phyloP scores from a whole-genome alignment of 1,140 invertebrate genomes.

The Drosophila virilis region DNA sequence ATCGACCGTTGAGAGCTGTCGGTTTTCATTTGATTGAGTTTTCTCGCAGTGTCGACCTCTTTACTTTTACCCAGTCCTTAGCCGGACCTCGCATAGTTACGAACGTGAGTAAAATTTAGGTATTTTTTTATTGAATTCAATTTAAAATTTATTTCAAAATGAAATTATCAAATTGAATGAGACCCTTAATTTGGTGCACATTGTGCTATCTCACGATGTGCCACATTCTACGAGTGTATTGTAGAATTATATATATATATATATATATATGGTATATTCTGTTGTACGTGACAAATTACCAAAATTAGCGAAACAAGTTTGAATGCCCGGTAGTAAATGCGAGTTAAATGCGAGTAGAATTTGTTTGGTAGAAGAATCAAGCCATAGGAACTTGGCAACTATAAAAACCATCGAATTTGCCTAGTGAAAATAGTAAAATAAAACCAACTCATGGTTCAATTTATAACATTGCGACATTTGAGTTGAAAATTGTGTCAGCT shows the following conservation, averaged over 20 bases:
- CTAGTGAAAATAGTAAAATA: no score
- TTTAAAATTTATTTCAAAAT: conserved; percentile 61
- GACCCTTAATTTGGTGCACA: conserved; percentile 63
- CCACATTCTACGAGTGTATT: conserved; percentile 5
- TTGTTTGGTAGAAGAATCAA: no score
- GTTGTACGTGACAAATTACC: conserved; percentile 63
- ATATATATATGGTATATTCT: neutral
- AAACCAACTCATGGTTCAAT: neutral
- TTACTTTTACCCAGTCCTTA: conserved; percentile 3
- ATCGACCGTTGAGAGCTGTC: conserved; percentile 39
- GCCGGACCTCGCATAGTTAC: neutral
- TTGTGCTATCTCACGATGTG: conserved; percentile 30
- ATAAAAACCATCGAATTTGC: no score
- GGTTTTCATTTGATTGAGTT: conserved; percentile 48
- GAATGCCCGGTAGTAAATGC: conserved; percentile 22
- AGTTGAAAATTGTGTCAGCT: neutral
- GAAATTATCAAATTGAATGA: conserved; percentile 72
- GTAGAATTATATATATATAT: conserved; percentile 38
- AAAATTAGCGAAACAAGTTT: conserved; percentile 53
- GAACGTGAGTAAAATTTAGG: neutral
- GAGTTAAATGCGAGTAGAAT: neutral
- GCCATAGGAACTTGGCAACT: no score
- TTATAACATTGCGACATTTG: no score
- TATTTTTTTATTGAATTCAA: conserved; percentile 37
- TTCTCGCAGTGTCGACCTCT: conserved; percentile 24